Conservation (phyloP, 2,888 invertebrate genomes). For the Ophraella communa region DNA sequence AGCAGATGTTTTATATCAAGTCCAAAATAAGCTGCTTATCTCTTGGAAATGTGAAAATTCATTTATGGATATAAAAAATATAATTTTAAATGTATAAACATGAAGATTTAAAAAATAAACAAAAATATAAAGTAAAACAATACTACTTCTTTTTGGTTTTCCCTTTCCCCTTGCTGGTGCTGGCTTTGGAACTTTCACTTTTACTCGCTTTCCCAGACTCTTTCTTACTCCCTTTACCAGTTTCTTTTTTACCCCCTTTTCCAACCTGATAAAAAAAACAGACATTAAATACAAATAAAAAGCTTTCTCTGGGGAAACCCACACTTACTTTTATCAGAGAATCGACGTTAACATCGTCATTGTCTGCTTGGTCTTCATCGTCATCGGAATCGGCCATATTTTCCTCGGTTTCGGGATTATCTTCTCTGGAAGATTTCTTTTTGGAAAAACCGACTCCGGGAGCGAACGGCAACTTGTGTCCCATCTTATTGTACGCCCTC, state of each 20-base stretch:
- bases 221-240: conserved; percentile 17
- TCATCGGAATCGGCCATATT: conserved; percentile 56
- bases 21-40: no score
- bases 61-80: not conserved
- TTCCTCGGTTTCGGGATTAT: conserved; percentile 57
- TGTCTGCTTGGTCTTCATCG: conserved; percentile 51
- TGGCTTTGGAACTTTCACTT: conserved; percentile 19
- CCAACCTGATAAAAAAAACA: conserved; percentile 4
- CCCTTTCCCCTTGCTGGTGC: conserved; percentile 33
- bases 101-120: conserved; percentile 2
- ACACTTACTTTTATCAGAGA: conserved; percentile 78
- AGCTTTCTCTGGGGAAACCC: not conserved
- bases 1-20: no score
- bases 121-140: not conserved
- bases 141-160: conserved; percentile 22
- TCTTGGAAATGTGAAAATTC: not conserved
- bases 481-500: conserved; percentile 87
- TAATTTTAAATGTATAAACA: not conserved
- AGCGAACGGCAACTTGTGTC: conserved; percentile 80
- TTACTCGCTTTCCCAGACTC: not conserved
- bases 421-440: conserved; percentile 62
- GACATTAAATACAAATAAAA: not conserved
- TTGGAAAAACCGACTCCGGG: conserved; percentile 67
- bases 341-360: conserved; percentile 71
- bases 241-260: not conserved